Evolutionary conservation across 2,888 invertebrate genomes (phyloP), one percentile per base, ranked within the genome.

Genomic region (Anaspis maculata): DNA sequence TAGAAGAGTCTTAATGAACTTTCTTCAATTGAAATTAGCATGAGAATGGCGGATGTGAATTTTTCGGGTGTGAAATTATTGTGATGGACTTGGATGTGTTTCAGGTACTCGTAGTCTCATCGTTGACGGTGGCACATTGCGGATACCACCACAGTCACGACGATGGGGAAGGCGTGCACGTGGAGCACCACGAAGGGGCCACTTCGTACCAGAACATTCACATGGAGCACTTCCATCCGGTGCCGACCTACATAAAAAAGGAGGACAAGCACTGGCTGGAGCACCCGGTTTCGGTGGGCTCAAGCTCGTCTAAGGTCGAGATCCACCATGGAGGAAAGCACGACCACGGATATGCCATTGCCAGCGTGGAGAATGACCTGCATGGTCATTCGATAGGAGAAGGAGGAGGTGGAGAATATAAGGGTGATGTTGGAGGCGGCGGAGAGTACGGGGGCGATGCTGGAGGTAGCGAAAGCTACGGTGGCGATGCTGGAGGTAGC

Each of bases 201-300:
- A 79, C 78, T 44, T 79, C 79, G 24, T 79, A 79, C 53, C 79
- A 80, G 60, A 77, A 75, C 35, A 74, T 80, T 45, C 77, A 79
- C 49, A 74, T 79, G 45, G 78, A 79, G 56, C 79, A 79, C 54
- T 79, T 73, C 66, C 79, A 79, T 51, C 72, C 79, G 1, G 79
- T 80, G 1, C 79, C 79, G 1, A 77, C 79, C 0, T 79, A 77
- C 61, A 69, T 78, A 3, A 79, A 79, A 65, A 77, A 79, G 50
- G 78, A 79, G 51, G 73, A 78, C 61, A 71, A 72, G 48, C 76
- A 79, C 56, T 62, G 77, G 37, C 55, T 79, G 3, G 72, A 79
- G 49, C 76, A 79, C 50, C 79, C 79, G 3, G 62, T 79, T 32
- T 74, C 77, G 52, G 71, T 75, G 47, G 78, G 79, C 29, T 76